Conservation (phyloP, 2,797 vertebrate genomes). For the Malacoraja senta region DNA sequence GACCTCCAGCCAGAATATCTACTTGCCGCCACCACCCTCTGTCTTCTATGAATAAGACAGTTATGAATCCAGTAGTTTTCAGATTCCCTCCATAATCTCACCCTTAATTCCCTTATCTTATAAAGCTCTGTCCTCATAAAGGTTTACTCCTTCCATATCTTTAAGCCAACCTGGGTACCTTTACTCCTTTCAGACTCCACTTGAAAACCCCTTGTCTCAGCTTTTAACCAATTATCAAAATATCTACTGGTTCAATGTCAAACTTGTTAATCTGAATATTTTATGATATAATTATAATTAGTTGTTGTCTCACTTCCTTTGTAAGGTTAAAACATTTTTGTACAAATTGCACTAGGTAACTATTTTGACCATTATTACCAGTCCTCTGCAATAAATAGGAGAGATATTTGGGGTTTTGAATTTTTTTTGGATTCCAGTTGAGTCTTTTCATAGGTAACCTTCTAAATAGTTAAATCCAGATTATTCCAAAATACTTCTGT, state of each 20-base stretch:
- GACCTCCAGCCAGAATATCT: too few relatives aligned
- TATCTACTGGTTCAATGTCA: background rate
- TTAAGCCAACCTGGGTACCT: background rate
- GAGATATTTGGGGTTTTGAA: too few relatives aligned
- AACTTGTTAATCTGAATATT: background rate
- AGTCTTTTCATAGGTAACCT: background rate
- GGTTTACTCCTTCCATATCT: background rate
- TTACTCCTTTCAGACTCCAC: background rate
- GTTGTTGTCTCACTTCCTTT: background rate
- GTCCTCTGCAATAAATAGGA: background rate
- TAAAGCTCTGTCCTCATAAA: background rate
- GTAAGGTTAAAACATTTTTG: background rate
- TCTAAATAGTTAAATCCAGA: background rate
- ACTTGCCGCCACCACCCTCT: too few relatives aligned
- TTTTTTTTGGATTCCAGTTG: too few relatives aligned
- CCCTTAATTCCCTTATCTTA: background rate
- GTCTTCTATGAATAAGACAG: too few relatives aligned
- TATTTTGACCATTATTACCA: background rate
- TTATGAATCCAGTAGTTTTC: background rate
- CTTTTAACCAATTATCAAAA: background rate
- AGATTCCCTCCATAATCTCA: background rate
- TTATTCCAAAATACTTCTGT: background rate
- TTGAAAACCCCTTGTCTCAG: background rate
- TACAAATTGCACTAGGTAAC: background rate
- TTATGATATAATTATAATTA: too few relatives aligned